Conservation (phyloP, 2,797 vertebrate species). For the Pyrrhura leucotis region DNA sequence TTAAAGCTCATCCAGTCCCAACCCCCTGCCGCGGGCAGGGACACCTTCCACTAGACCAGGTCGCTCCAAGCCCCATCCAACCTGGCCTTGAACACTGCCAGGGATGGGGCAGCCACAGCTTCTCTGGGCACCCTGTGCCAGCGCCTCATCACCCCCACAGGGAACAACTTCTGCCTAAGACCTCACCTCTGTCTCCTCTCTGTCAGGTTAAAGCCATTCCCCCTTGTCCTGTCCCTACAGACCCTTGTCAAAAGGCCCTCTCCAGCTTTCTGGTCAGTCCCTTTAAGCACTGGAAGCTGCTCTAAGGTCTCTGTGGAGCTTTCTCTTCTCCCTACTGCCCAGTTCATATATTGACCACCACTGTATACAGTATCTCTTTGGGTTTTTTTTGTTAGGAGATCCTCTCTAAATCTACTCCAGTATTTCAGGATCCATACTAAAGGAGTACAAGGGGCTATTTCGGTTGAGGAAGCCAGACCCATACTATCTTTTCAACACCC, state of each 20-base stretch:
- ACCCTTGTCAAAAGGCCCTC: background rate
- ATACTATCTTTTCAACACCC: background rate
- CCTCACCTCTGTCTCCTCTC: background rate
- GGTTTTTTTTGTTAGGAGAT: background rate
- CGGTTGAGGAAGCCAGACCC: too few relatives aligned
- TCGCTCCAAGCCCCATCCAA: background rate
- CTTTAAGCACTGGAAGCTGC: background rate
- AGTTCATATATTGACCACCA: background rate
- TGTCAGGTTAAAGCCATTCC: background rate
- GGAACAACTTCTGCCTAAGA: too few relatives aligned
- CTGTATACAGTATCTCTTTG: background rate
- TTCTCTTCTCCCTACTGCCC: background rate
- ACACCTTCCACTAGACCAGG: background rate
- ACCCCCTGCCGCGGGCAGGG: rapidly evolving
- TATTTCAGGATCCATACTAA: background rate
- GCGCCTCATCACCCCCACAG: too few relatives aligned
- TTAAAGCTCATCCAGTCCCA: background rate
- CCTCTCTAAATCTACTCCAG: background rate
- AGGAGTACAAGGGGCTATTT: background rate
- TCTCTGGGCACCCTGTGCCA: background rate
- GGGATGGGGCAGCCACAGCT: background rate
- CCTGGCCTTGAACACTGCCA: background rate
- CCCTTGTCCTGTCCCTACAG: background rate
- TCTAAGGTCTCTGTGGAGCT: background rate
- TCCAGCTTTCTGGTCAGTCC: background rate